phyloP scores from a whole-genome alignment of 2,113 vertebrate species.

The Catharus fuscescens region DNA sequence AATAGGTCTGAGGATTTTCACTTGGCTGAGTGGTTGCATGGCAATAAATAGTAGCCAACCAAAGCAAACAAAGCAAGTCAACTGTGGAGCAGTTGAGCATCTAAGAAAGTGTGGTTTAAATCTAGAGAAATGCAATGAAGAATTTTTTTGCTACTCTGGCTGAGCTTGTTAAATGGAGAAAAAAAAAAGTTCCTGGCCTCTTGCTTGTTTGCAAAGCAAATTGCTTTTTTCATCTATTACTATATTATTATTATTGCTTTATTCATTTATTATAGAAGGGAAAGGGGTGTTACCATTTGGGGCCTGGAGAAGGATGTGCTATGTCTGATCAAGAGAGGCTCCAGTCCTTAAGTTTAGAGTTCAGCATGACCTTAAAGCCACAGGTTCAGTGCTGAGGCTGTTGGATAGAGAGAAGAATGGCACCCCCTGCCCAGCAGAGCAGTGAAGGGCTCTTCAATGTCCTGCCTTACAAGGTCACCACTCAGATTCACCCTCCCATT shows the following conservation, averaged over 20 bases:
- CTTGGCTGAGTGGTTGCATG: not conserved
- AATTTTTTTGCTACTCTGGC: not conserved
- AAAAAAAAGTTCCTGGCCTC: not conserved
- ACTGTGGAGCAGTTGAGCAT: not conserved
- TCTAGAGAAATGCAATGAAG: not conserved
- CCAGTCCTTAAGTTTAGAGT: not conserved
- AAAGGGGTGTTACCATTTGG: not conserved
- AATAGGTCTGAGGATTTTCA: not conserved
- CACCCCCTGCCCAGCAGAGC: not conserved
- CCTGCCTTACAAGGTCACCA: not conserved
- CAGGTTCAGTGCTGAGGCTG: not conserved
- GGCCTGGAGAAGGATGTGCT: not conserved
- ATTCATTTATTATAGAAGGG: not conserved
- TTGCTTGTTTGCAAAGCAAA: not conserved
- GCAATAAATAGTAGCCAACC: not conserved
- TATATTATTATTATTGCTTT: no score
- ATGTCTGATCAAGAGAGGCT: not conserved
- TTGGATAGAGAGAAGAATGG: not conserved
- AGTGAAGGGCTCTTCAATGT: not conserved
- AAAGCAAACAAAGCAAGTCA: not conserved
- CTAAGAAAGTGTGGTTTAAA: not conserved
- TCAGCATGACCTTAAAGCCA: not conserved
- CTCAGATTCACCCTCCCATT: accelerated
- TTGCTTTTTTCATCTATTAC: not conserved
- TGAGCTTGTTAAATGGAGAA: not conserved